Evolutionary conservation across 2,113 vertebrate species (phyloP).

Genomic region (Sylvia atricapilla): DNA sequence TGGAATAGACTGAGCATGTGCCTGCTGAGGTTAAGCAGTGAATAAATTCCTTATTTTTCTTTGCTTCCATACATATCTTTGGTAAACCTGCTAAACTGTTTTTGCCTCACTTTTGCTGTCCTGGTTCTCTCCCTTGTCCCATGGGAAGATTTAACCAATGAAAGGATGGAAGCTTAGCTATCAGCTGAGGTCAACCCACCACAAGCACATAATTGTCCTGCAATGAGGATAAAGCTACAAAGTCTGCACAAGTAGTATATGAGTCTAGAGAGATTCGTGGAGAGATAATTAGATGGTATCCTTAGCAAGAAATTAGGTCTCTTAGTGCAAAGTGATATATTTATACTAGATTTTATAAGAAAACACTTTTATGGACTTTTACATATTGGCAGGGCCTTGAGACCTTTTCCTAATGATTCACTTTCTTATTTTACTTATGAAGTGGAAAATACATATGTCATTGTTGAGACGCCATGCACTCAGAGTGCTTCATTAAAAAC

Average conservation of each 20-base stretch:
- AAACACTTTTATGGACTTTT: not conserved
- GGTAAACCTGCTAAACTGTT: not conserved
- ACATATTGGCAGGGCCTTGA: not conserved
- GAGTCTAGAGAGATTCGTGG: not conserved
- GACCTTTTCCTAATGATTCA: not conserved
- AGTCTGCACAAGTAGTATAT: not conserved
- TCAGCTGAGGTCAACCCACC: not conserved
- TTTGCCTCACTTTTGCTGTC: not conserved
- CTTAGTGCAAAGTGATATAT: not conserved
- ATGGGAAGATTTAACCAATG: fast-evolving
- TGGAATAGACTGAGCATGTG: not conserved
- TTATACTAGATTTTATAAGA: not conserved
- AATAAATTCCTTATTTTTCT: not conserved
- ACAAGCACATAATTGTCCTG: not conserved
- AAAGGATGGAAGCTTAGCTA: not conserved
- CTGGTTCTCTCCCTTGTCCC: not conserved
- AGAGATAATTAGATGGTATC: not conserved
- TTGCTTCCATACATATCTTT: not conserved
- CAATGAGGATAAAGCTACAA: not conserved
- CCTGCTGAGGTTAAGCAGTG: not conserved
- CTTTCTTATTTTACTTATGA: not conserved
- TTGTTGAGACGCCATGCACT: no score
- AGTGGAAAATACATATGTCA: not conserved
- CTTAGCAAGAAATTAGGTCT: not conserved
- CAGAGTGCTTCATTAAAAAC: no score